These are phyloP conservation scores for Phoenicopterus ruber DNA, from an alignment of 2,113 vertebrate species.

Conservation along the genomic window DNA sequence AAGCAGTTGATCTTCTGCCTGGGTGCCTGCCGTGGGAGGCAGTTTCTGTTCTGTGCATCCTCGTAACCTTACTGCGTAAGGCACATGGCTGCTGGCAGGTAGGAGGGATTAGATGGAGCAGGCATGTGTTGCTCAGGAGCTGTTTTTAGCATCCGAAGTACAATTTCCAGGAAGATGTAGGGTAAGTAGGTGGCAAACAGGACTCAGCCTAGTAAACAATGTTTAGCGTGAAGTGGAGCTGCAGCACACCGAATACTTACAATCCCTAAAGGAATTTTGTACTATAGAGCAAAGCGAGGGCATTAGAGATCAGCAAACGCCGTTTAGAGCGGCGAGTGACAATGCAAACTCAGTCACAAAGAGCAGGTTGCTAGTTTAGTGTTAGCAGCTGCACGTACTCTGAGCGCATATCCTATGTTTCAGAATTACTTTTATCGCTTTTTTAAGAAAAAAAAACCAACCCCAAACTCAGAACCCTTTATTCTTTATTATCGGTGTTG, in stretches of 20 bases:
- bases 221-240: not conserved
- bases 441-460: not conserved
- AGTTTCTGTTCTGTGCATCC: not conserved
- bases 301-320: not conserved
- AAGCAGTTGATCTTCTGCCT: not conserved
- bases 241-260: not conserved
- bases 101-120: not conserved
- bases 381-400: not conserved
- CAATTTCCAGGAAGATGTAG: constrained; percentile 10
- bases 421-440: not conserved
- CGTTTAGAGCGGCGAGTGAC: not conserved
- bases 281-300: not conserved
- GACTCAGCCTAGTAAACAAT: not conserved
- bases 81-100: not conserved
- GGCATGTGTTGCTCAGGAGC: not conserved
- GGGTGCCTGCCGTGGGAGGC: not conserved
- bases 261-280: not conserved
- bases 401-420: not conserved
- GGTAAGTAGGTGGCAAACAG: not conserved
- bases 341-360: not conserved
- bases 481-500: not conserved
- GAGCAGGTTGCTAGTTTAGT: not conserved
- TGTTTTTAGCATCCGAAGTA: constrained; percentile 4
- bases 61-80: not conserved
- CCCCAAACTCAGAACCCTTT: not conserved